These are phyloP conservation scores for Streblospio benedicti DNA, from an alignment of 1,140 invertebrate species.

Conservation along the genomic window DNA sequence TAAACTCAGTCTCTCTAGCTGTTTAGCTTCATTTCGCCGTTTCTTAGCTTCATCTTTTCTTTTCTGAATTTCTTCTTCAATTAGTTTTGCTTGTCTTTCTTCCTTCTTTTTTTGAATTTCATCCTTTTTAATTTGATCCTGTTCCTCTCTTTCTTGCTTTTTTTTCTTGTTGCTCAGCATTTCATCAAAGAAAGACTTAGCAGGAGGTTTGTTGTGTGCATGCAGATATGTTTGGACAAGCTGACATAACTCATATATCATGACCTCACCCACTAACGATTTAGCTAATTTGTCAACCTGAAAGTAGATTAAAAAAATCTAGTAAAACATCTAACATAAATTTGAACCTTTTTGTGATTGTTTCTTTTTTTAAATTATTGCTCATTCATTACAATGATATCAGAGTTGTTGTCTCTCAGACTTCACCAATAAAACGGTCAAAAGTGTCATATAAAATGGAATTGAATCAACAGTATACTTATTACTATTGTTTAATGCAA, in stretches of 20 bases:
- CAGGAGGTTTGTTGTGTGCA: conserved; percentile 62
- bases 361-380: too few species aligned
- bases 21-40: conserved; percentile 32
- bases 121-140: conserved; percentile 49
- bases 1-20: too few species aligned
- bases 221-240: conserved; percentile 61
- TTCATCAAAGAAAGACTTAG: conserved; percentile 71
- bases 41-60: conserved; percentile 55
- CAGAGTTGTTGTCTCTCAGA: too few species aligned
- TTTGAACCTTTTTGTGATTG: too few species aligned
- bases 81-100: conserved; percentile 46
- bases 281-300: too few species aligned
- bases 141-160: conserved; percentile 46
- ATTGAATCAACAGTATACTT: too few species aligned
- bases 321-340: too few species aligned
- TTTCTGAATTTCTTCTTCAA: conserved; percentile 61
- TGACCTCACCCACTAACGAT: conserved; percentile 37
- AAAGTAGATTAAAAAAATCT: too few species aligned
- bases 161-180: conserved; percentile 62
- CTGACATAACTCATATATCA: conserved; percentile 66
- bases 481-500: conserved; percentile 2
- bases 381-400: too few species aligned
- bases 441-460: too few species aligned
- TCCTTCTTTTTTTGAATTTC: conserved; percentile 55
- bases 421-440: too few species aligned